Evolutionary conservation across 1,140 invertebrate species (phyloP).

Genomic region (Trypoxylus dichotomus): DNA sequence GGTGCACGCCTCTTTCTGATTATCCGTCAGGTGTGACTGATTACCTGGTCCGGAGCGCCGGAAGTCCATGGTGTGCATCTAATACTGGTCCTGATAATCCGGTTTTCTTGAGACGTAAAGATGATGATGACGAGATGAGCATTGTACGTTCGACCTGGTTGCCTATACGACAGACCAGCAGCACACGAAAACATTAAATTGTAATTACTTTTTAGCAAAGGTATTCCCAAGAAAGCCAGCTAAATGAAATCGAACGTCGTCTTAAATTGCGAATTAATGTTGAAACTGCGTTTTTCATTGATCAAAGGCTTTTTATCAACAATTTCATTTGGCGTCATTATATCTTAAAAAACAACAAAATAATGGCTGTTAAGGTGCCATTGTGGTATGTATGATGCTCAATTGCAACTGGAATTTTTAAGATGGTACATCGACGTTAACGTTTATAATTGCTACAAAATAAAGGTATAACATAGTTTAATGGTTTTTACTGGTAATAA

Average conservation of each 20-base stretch:
- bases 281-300: background rate
- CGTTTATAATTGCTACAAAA: background rate
- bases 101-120: slow-evolving; percentile 34
- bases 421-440: background rate
- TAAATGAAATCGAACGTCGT: too few relatives aligned
- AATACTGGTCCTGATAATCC: slow-evolving; percentile 43
- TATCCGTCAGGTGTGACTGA: slow-evolving; percentile 53
- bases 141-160: background rate
- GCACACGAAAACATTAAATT: background rate
- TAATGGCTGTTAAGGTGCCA: background rate
- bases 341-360: background rate
- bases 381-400: background rate
- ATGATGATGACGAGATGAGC: slow-evolving; percentile 13
- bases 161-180: background rate
- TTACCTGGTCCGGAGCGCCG: slow-evolving; percentile 50
- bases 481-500: background rate
- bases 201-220: too few relatives aligned
- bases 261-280: background rate
- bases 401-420: background rate
- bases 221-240: too few relatives aligned
- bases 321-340: background rate
- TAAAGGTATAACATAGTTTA: background rate
- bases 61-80: slow-evolving; percentile 43
- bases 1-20: slow-evolving; percentile 52
- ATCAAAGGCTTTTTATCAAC: background rate